Conservation (phyloP, 2,797 vertebrate genomes). For the Gymnothorax reevesii region DNA sequence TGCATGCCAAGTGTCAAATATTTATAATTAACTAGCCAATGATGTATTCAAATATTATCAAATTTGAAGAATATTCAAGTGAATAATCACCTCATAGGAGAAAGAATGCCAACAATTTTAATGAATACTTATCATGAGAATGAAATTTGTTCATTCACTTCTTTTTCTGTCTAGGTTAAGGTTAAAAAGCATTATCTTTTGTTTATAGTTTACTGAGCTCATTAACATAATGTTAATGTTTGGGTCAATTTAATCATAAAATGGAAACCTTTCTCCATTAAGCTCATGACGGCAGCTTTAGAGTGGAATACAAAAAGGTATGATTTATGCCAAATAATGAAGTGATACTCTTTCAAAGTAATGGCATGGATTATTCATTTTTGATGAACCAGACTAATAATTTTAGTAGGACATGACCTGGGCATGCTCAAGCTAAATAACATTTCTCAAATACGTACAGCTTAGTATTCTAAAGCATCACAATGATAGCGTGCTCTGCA, state of each 20-base stretch:
- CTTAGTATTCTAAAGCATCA: not conserved
- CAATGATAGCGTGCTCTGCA: not conserved
- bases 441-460: not conserved
- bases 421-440: not conserved
- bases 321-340: not conserved
- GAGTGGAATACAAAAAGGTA: slow-evolving; percentile 1
- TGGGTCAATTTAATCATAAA: not conserved
- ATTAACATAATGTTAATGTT: slow-evolving; percentile 18
- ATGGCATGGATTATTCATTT: slow-evolving; percentile 18
- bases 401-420: not conserved
- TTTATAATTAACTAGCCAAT: not conserved
- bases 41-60: not conserved
- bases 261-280: not conserved
- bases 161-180: not conserved
- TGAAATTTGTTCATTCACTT: not conserved
- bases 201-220: slow-evolving; percentile 18
- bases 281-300: slow-evolving; percentile 4
- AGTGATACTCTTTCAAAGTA: slow-evolving; percentile 7
- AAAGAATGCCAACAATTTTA: not conserved
- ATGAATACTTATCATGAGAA: not conserved
- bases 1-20: not conserved
- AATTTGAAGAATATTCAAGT: slow-evolving; percentile 9
- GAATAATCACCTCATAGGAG: slow-evolving; percentile 10
- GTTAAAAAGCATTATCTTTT: slow-evolving; percentile 12
- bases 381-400: slow-evolving; percentile 4